These are phyloP conservation scores for Latrodectus geometricus DNA, from an alignment of 1,140 invertebrate genomes.

Conservation along the genomic window DNA sequence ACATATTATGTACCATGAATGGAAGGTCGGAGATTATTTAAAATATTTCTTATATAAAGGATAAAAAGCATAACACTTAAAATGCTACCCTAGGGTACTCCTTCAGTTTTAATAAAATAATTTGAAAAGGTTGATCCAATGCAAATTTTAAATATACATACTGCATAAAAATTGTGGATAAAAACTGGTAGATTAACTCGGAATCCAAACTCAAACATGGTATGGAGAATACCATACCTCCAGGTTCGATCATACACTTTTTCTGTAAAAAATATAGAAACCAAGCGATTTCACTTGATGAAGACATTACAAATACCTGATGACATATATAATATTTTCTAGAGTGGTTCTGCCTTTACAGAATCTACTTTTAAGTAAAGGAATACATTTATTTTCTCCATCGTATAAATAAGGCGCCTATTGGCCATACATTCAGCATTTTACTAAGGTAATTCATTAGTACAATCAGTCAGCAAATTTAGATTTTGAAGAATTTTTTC, in stretches of 20 bases:
- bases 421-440: background rate
- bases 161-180: no score
- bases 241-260: slow-evolving; percentile 69
- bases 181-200: slow-evolving; percentile 2
- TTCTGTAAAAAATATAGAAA: slow-evolving; percentile 35
- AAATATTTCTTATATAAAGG: background rate
- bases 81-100: background rate
- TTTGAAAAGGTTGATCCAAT: background rate
- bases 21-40: background rate
- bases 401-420: background rate
- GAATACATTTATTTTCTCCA: background rate
- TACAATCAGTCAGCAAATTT: background rate
- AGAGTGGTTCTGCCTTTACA: background rate
- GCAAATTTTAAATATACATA: slow-evolving; percentile 10
- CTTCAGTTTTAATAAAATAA: background rate
- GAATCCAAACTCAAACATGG: slow-evolving; percentile 63
- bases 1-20: background rate
- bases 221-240: slow-evolving; percentile 67
- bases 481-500: background rate
- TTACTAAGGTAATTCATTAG: background rate
- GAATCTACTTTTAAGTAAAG: background rate
- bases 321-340: background rate
- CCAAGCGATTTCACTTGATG: background rate
- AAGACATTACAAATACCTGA: background rate
- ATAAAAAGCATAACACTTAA: slow-evolving; percentile 20